These are phyloP conservation scores for Metopia argyrocephala DNA, from an alignment of 2,888 invertebrate species.

Conservation along the genomic window DNA sequence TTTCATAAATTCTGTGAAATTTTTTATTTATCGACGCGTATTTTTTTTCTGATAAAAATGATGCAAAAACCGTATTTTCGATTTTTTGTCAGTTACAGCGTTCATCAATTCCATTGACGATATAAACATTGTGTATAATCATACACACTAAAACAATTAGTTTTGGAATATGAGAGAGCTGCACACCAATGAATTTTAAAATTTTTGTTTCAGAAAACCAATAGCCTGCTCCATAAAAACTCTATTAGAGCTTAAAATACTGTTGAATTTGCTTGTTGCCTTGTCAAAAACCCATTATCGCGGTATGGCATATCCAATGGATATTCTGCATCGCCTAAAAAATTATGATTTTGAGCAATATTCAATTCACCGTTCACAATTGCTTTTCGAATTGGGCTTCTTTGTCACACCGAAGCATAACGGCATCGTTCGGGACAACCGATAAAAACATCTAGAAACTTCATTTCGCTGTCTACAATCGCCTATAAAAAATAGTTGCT, in stretches of 20 bases:
- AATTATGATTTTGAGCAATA: constrained; percentile 38
- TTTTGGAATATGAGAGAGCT: constrained; percentile 30
- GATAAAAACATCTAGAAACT: constrained; percentile 44
- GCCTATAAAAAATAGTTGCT: constrained; percentile 34
- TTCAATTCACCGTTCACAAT: constrained; percentile 26
- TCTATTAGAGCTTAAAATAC: constrained; percentile 47
- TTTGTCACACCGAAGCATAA: constrained; percentile 44
- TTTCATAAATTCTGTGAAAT: neutral
- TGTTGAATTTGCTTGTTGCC: constrained; percentile 47
- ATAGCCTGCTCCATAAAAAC: constrained; percentile 57
- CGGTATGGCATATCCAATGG: constrained; percentile 53
- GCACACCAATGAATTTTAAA: constrained; percentile 47
- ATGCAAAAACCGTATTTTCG: too few species aligned
- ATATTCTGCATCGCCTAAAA: constrained; percentile 55
- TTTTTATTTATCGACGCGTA: too few species aligned
- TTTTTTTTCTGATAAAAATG: too few species aligned
- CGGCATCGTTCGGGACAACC: constrained; percentile 44
- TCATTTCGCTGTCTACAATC: constrained; percentile 35
- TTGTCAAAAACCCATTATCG: constrained; percentile 48
- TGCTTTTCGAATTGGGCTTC: constrained; percentile 39
- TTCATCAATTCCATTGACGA: constrained; percentile 21
- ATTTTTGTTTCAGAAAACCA: constrained; percentile 53
- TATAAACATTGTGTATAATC: constrained; percentile 17
- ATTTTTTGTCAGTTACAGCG: too few species aligned
- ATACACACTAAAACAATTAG: constrained; percentile 25